Evolutionary conservation across 2,797 vertebrate genomes (phyloP).

Genomic region (Hippocampus kuda): DNA sequence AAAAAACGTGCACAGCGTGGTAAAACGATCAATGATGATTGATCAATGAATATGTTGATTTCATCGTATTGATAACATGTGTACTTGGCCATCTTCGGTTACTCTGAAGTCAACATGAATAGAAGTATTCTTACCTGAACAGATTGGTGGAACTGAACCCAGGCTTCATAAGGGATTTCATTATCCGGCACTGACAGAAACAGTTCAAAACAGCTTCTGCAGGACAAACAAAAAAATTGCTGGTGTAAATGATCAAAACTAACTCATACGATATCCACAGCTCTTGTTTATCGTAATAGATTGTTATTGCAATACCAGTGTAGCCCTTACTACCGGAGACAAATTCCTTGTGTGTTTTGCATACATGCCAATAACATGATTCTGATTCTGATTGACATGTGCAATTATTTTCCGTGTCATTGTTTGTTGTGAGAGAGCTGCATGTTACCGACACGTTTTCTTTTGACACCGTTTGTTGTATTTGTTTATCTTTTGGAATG

Average conservation of each 20-base stretch:
- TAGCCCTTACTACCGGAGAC: too few relatives aligned
- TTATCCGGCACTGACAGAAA: conserved; percentile 91
- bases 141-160: conserved; percentile 86
- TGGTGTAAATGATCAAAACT: not conserved
- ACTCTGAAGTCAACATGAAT: not conserved
- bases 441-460: not conserved
- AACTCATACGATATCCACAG: not conserved
- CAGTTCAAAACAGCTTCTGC: conserved; percentile 97
- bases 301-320: too few relatives aligned
- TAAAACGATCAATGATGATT: too few relatives aligned
- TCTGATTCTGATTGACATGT: not conserved
- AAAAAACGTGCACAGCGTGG: too few relatives aligned
- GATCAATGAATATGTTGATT: too few relatives aligned
- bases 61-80: too few relatives aligned
- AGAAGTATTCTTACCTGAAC: conserved; percentile 74
- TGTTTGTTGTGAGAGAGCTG: not conserved
- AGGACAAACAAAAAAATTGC: conserved; percentile 17
- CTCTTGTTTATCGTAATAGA: not conserved
- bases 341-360: too few relatives aligned
- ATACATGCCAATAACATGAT: too few relatives aligned
- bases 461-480: not conserved
- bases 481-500: not conserved
- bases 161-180: conserved; percentile 84
- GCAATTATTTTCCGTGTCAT: not conserved
- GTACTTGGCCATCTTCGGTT: too few relatives aligned